phyloP scores from a whole-genome alignment of 2,888 invertebrate species.

The Dascillus cervinus region DNA sequence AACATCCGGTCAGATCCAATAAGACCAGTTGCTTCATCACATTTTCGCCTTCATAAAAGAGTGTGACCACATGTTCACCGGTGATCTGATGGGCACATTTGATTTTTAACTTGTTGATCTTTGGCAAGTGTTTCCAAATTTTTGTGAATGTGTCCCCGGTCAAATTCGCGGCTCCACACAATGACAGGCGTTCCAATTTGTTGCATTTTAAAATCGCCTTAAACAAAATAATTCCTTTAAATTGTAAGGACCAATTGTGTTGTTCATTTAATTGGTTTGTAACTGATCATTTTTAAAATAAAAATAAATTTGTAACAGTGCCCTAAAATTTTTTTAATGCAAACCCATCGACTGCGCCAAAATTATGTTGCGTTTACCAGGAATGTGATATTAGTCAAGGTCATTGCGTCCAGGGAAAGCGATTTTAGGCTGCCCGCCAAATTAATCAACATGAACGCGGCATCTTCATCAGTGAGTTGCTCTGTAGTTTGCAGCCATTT shows the following conservation, averaged over 20 bases:
- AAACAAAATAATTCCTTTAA: constrained; percentile 4
- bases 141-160: constrained; percentile 19
- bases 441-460: constrained; percentile 22
- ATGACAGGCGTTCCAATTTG: constrained; percentile 19
- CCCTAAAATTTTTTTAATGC: background rate
- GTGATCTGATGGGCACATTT: constrained; percentile 22
- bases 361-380: constrained; percentile 18
- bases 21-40: constrained; percentile 18
- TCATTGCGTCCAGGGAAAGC: constrained; percentile 21
- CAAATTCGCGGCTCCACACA: constrained; percentile 24
- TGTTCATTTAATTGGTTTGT: too few species aligned
- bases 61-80: constrained; percentile 13
- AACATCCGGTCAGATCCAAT: constrained; percentile 25
- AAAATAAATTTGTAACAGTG: too few species aligned
- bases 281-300: too few species aligned
- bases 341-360: background rate
- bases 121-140: constrained; percentile 19
- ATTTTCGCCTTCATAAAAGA: constrained; percentile 16
- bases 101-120: constrained; percentile 22
- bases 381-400: constrained; percentile 20
- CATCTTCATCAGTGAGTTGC: constrained; percentile 24
- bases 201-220: constrained; percentile 22
- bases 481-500: constrained; percentile 13
- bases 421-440: constrained; percentile 17
- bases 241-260: too few species aligned